Evolutionary conservation across 37 sponge, comb jelly and placozoan species (phyloP).

Genomic region (Mnemiopsis leidyi): DNA sequence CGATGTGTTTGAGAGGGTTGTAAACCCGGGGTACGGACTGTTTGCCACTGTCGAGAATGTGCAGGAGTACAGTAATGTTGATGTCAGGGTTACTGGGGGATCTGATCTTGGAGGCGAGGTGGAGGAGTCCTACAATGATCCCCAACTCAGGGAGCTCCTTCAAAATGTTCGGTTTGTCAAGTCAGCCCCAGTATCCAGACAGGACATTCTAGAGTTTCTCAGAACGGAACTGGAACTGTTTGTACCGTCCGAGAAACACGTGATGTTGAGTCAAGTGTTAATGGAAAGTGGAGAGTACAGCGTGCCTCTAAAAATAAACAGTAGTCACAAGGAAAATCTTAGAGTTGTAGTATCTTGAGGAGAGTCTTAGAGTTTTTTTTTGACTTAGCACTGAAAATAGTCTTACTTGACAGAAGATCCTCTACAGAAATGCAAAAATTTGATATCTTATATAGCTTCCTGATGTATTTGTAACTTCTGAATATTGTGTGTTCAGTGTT

Average conservation of each 20-base stretch:
- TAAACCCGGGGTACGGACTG: constrained; percentile 50
- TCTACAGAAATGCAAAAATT: too few species aligned
- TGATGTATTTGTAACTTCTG: too few species aligned
- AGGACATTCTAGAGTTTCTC: background rate
- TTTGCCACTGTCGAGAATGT: constrained; percentile 60
- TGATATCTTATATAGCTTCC: too few species aligned
- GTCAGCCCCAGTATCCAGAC: background rate
- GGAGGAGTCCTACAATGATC: background rate
- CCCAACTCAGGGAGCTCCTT: background rate
- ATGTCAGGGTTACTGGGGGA: background rate
- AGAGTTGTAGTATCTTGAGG: background rate
- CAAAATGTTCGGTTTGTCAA: background rate
- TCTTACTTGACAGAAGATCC: too few species aligned
- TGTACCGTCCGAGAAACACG: constrained; percentile 6
- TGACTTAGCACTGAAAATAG: too few species aligned
- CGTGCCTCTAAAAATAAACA: background rate
- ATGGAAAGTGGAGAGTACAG: background rate
- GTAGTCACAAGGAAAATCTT: background rate
- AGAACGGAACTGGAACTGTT: constrained; percentile 15
- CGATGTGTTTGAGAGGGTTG: constrained; percentile 35
- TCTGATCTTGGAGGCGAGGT: background rate
- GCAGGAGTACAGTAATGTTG: background rate
- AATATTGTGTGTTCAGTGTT: too few species aligned
- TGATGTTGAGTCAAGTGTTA: background rate
- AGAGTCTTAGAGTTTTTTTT: too few species aligned